Conservation (phyloP, 2,888 invertebrate species). For the Pimpla rufipes region DNA sequence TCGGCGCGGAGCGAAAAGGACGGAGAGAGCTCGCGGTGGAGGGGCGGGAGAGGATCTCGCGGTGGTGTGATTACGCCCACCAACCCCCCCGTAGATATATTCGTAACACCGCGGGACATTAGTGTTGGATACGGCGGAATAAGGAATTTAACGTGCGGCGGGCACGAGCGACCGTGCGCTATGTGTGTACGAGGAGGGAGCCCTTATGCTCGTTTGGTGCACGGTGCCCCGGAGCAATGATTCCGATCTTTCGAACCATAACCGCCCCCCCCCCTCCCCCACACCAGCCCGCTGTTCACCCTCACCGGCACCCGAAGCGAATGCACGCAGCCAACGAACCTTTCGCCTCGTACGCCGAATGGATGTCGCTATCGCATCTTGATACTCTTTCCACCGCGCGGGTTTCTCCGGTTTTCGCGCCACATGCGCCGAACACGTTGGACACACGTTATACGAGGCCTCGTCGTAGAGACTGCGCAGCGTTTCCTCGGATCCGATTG, state of each 20-base stretch:
- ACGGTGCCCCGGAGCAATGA: constrained; percentile 74
- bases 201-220: constrained; percentile 45
- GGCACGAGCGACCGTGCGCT: background rate
- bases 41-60: constrained; percentile 13
- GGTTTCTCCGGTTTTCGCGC: constrained; percentile 18
- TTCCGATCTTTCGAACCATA: constrained; percentile 80
- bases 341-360: constrained; percentile 30
- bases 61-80: constrained; percentile 64
- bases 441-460: constrained; percentile 8
- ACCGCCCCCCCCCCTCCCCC: constrained; percentile 47
- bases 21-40: constrained; percentile 5
- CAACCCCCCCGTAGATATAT: constrained; percentile 27
- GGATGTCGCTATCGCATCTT: constrained; percentile 35
- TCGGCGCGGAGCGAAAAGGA: constrained; percentile 55
- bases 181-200: background rate
- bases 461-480: constrained; percentile 26
- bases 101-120: constrained; percentile 29
- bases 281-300: too few relatives aligned
- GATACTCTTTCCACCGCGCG: constrained; percentile 7
- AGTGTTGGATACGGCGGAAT: constrained; percentile 14
- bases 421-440: constrained; percentile 7
- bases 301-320: too few relatives aligned
- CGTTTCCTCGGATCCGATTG: constrained; percentile 19
- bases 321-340: constrained; percentile 25
- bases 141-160: constrained; percentile 35